Evolutionary conservation across 2,113 vertebrate species (phyloP).

Genomic region (Ailurus styani): DNA sequence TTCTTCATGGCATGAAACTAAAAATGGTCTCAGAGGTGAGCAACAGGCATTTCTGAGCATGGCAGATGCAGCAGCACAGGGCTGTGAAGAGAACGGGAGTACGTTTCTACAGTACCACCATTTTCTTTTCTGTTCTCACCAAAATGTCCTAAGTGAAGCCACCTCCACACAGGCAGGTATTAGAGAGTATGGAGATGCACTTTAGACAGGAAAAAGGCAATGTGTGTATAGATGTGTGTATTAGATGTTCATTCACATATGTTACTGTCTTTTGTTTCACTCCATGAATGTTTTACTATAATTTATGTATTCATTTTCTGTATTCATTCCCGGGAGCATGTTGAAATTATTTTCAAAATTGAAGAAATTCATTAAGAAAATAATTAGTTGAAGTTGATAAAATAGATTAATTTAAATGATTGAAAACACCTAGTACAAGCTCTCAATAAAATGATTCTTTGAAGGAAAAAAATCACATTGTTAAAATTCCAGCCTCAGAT

Average conservation of each 20-base stretch:
- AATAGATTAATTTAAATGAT: conserved; percentile 51
- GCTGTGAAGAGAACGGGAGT: background rate
- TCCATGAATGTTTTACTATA: conserved; percentile 33
- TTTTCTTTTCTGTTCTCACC: background rate
- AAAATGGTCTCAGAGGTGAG: background rate
- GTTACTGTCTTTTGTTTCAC: background rate
- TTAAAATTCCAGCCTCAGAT: conserved; percentile 26
- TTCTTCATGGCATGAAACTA: background rate
- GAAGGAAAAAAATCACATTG: background rate
- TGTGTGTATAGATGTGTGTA: background rate
- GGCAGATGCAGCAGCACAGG: background rate
- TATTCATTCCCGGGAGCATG: background rate
- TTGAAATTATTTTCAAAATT: conserved; percentile 50
- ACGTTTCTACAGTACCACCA: rapidly evolving
- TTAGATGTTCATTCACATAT: background rate
- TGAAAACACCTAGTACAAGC: conserved; percentile 12
- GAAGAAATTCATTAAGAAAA: conserved; percentile 45
- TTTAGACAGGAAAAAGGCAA: background rate
- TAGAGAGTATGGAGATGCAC: background rate
- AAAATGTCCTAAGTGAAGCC: background rate
- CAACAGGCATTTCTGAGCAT: background rate
- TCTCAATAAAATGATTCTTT: conserved; percentile 42
- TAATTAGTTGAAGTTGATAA: conserved; percentile 49
- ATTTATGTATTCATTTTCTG: conserved; percentile 38
- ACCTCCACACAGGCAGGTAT: background rate